phyloP scores from a whole-genome alignment of 2,113 vertebrate species.

The Carollia perspicillata region DNA sequence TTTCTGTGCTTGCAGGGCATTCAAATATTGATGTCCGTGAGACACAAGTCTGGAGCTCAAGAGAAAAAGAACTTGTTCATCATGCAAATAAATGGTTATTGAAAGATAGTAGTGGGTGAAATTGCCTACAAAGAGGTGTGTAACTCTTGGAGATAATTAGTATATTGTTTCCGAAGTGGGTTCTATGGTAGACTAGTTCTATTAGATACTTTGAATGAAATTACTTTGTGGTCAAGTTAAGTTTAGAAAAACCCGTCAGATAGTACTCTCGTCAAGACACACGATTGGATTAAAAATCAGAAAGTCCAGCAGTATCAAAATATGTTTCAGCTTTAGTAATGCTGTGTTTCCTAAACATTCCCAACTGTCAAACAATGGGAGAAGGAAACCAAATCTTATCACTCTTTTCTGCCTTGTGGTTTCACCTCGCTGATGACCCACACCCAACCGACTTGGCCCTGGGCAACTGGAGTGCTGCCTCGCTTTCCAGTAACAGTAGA shows the following conservation, averaged over 20 bases:
- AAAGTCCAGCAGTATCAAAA: neutral
- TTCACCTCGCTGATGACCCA: neutral
- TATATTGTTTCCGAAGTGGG: neutral
- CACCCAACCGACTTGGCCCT: neutral
- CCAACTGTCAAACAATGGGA: neutral
- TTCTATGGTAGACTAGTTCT: neutral
- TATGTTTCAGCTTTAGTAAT: neutral
- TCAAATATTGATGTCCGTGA: neutral
- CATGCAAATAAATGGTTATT: neutral
- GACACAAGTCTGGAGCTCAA: neutral
- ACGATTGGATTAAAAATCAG: neutral
- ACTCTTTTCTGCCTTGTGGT: neutral
- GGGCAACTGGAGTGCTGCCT: neutral
- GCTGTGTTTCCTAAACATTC: neutral
- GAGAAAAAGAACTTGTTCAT: neutral
- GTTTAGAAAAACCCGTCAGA: neutral
- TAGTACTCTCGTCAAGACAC: neutral
- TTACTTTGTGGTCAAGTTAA: constrained; percentile 14
- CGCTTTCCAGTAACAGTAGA: neutral
- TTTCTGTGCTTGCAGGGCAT: neutral
- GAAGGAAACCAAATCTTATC: neutral
- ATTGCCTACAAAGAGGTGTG: neutral
- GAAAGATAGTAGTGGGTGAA: neutral
- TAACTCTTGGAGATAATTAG: neutral
- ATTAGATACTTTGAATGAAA: neutral